These are phyloP conservation scores for Catocala fraxini DNA, from an alignment of 2,888 invertebrate species.

Conservation along the genomic window DNA sequence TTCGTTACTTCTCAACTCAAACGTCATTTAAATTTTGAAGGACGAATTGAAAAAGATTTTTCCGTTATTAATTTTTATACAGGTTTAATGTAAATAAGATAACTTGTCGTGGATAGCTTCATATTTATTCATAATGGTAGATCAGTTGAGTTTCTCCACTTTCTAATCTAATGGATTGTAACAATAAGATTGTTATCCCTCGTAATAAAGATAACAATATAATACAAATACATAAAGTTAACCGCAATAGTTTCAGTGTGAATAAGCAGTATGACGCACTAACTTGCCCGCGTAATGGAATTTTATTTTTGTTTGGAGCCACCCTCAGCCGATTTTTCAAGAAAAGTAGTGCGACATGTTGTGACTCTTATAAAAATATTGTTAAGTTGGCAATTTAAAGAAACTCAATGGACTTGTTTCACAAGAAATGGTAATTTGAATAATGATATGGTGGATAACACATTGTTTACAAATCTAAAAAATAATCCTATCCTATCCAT, in stretches of 20 bases:
- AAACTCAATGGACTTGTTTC: neutral
- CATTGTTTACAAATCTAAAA: neutral
- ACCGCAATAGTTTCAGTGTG: constrained; percentile 12
- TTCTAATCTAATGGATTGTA: neutral
- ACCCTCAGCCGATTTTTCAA: constrained; percentile 15
- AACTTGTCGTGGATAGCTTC: too few species aligned
- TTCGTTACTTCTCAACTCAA: constrained; percentile 45
- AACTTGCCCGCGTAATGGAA: constrained; percentile 14
- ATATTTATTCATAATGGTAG: neutral
- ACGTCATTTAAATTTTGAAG: constrained; percentile 40
- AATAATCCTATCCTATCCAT: too few species aligned
- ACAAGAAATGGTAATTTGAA: neutral
- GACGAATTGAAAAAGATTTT: constrained; percentile 32
- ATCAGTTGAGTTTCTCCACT: neutral
- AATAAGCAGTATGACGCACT: constrained; percentile 16
- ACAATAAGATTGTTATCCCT: neutral
- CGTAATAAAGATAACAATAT: constrained; percentile 4
- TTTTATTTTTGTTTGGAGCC: constrained; percentile 13
- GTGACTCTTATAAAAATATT: constrained; percentile 3
- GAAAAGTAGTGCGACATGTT: constrained; percentile 7
- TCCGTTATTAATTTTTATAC: constrained; percentile 10
- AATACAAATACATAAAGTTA: neutral
- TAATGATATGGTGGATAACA: neutral
- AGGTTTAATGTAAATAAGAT: neutral
- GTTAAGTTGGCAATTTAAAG: neutral